A percentile compares a stretch with the other conserved stretches of the same genome.
Conservation (phyloP, 2,888 invertebrate species). For the Harpalus rubripes region DNA sequence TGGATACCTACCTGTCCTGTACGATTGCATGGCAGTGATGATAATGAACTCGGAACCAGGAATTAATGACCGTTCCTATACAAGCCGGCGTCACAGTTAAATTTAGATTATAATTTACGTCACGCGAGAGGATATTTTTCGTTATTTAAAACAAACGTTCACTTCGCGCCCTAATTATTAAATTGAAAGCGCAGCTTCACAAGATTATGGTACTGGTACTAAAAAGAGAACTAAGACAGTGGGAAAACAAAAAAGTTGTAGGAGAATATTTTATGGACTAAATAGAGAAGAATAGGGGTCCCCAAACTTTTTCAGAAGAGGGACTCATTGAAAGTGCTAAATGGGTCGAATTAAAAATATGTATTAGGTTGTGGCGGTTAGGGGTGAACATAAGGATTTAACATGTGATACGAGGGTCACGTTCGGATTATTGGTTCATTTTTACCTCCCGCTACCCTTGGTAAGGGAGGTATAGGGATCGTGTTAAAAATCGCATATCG, state of each 20-base stretch:
- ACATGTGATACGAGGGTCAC: too few relatives aligned
- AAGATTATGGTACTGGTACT: background rate
- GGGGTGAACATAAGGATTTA: too few relatives aligned
- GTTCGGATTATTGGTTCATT: too few relatives aligned
- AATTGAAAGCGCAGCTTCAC: constrained; percentile 7
- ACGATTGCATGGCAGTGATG: constrained; percentile 7
- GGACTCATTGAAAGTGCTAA: too few relatives aligned
- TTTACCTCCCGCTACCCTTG: too few relatives aligned
- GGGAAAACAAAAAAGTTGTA: background rate
- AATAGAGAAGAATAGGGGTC: background rate
- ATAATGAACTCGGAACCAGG: constrained; percentile 46
- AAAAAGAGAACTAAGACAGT: background rate
- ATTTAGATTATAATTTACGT: constrained; percentile 46
- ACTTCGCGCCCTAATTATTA: constrained; percentile 42
- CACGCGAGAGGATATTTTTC: constrained; percentile 42
- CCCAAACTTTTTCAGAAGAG: too few relatives aligned
- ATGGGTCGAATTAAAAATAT: too few relatives aligned
- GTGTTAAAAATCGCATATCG: too few relatives aligned
- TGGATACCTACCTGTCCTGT: background rate
- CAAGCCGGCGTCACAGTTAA: constrained; percentile 39
- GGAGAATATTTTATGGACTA: background rate
- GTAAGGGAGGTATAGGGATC: too few relatives aligned
- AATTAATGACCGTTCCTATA: constrained; percentile 35
- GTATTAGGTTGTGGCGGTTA: too few relatives aligned
- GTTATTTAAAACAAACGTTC: constrained; percentile 38